Percentiles rank a stretch among this genome's conserved stretches.
These are phyloP conservation scores for Melitaea athalia DNA, from an alignment of 2,888 invertebrate genomes.

Conservation along the genomic window DNA sequence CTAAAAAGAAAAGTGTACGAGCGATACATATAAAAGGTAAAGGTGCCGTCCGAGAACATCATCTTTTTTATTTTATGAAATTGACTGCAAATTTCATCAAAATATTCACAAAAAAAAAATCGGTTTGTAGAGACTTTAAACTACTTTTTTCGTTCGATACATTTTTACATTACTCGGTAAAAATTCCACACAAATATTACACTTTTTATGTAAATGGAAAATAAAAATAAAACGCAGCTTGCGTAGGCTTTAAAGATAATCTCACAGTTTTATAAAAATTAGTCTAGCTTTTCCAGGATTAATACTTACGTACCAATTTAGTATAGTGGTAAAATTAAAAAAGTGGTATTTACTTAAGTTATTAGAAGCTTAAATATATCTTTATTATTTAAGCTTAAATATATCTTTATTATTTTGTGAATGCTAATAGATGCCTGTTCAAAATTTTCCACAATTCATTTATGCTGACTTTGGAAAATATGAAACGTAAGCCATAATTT, in stretches of 20 bases:
- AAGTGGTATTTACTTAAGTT: background rate
- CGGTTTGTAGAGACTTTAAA: background rate
- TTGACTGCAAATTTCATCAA: too few relatives aligned
- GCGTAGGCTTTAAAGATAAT: constrained; percentile 1
- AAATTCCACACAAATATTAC: background rate
- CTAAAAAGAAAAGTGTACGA: too few relatives aligned
- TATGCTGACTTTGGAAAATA: too few relatives aligned
- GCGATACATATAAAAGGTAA: too few relatives aligned
- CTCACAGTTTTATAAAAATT: constrained; percentile 3
- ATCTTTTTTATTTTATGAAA: too few relatives aligned
- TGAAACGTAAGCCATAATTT: too few relatives aligned
- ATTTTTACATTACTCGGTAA: background rate
- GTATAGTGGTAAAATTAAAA: background rate
- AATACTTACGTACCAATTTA: background rate
- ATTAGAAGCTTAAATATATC: too few relatives aligned
- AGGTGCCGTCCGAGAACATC: too few relatives aligned
- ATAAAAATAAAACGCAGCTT: background rate
- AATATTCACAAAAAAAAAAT: too few relatives aligned
- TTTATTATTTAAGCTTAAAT: background rate
- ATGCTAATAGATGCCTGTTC: too few relatives aligned
- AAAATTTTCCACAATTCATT: too few relatives aligned
- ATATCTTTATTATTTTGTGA: too few relatives aligned
- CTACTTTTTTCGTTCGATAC: background rate
- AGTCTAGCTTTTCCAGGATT: constrained; percentile 2
- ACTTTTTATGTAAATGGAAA: background rate